A percentile compares a stretch with the other conserved stretches of the same genome.
Conservation (phyloP, 1,140 invertebrate species). For the Neoseiulus cucumeris region DNA sequence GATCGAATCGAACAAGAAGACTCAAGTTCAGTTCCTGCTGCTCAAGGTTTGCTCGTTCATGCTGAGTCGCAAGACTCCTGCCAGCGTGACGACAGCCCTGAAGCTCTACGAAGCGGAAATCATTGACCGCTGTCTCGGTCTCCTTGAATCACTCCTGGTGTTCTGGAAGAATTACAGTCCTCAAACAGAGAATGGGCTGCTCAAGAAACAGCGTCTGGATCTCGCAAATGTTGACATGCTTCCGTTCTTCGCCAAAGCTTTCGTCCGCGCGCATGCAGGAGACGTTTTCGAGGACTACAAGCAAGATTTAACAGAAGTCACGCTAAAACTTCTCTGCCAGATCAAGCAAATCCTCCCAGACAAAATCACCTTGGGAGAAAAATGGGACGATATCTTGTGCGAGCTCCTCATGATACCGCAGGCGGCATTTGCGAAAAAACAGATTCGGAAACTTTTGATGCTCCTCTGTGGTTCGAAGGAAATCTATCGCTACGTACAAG, state of each 20-base stretch:
- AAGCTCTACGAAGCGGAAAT: constrained; percentile 53
- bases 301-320: constrained; percentile 80
- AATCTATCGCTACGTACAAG: constrained; percentile 63
- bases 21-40: not conserved
- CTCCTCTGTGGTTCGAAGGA: constrained; percentile 77
- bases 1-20: not conserved
- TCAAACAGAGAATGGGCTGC: constrained; percentile 28
- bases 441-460: constrained; percentile 62
- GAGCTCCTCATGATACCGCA: constrained; percentile 82
- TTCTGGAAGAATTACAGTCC: constrained; percentile 46
- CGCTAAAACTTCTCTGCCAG: constrained; percentile 77
- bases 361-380: constrained; percentile 28
- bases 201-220: constrained; percentile 51
- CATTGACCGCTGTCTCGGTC: constrained; percentile 56
- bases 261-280: constrained; percentile 67
- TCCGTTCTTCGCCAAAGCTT: constrained; percentile 80
- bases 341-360: constrained; percentile 38
- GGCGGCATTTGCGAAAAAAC: constrained; percentile 38
- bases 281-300: constrained; percentile 87
- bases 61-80: constrained; percentile 14
- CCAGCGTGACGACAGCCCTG: constrained; percentile 47
- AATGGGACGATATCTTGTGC: constrained; percentile 61
- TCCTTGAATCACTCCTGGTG: constrained; percentile 53
- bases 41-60: constrained; percentile 2
- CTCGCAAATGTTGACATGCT: constrained; percentile 69